Conservation (phyloP, 1,140 invertebrate genomes). For the Diploscapter pachys region DNA sequence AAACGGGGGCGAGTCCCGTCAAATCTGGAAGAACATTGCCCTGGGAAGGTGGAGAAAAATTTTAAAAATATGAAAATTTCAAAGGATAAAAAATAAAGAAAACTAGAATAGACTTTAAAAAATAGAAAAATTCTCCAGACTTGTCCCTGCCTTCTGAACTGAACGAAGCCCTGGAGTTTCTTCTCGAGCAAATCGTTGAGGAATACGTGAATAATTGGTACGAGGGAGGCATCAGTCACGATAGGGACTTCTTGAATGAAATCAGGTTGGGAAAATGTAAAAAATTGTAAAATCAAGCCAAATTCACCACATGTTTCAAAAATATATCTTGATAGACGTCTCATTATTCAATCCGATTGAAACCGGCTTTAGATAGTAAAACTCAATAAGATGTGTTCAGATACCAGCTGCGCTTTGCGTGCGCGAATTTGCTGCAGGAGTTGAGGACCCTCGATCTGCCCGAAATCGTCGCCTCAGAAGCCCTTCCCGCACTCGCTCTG, state of each 20-base stretch:
- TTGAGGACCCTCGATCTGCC: conserved; percentile 30
- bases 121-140: conserved; percentile 9
- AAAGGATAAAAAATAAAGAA: too few relatives aligned
- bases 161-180: conserved; percentile 33
- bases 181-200: conserved; percentile 37
- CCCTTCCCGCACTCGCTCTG: conserved; percentile 17
- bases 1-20: background rate
- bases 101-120: background rate
- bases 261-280: conserved; percentile 15
- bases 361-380: background rate
- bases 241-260: conserved; percentile 38
- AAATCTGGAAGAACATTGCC: conserved; percentile 16
- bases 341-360: too few relatives aligned
- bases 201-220: conserved; percentile 41
- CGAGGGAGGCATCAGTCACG: conserved; percentile 29
- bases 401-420: conserved; percentile 36
- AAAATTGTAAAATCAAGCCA: too few relatives aligned
- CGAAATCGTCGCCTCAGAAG: conserved; percentile 14
- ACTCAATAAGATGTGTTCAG: conserved; percentile 13
- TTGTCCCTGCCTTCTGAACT: conserved; percentile 19
- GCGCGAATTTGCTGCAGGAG: conserved; percentile 21
- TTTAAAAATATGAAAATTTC: too few relatives aligned
- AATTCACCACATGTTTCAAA: too few relatives aligned
- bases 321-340: too few relatives aligned
- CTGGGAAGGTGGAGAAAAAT: conserved; percentile 13